Evolutionary conservation across 2,888 invertebrate genomes (phyloP).

Genomic region (Diloba caeruleocephala): DNA sequence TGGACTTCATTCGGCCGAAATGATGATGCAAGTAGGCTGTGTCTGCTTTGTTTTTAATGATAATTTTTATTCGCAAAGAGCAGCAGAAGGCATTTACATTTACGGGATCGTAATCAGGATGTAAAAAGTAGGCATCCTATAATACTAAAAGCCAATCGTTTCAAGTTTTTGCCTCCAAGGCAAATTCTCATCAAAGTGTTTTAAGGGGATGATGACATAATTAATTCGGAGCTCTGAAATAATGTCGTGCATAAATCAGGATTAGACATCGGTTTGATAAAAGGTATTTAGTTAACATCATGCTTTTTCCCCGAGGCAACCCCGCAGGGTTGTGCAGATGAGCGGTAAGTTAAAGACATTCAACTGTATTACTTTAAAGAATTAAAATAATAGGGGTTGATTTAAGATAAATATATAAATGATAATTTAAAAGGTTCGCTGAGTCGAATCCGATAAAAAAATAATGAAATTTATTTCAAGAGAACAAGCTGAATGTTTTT

Average conservation of each 20-base stretch:
- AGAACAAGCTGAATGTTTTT: too few relatives aligned
- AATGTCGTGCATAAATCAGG: constrained; percentile 41
- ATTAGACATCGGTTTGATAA: constrained; percentile 27
- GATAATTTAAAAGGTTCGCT: too few relatives aligned
- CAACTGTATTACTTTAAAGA: constrained; percentile 12
- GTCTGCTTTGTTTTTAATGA: too few relatives aligned
- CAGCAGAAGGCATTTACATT: too few relatives aligned
- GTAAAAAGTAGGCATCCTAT: background rate
- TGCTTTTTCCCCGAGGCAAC: constrained; percentile 9
- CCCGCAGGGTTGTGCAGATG: background rate
- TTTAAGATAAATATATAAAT: too few relatives aligned
- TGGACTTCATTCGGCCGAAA: too few relatives aligned
- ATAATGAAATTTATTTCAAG: too few relatives aligned
- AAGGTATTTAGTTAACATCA: constrained; percentile 10
- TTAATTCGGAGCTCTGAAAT: constrained; percentile 52
- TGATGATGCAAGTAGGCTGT: too few relatives aligned
- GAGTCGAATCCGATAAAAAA: too few relatives aligned
- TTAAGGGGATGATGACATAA: constrained; percentile 44
- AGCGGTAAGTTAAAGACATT: background rate
- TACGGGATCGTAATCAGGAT: too few relatives aligned
- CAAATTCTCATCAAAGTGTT: constrained; percentile 51
- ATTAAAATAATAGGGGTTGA: constrained; percentile 1
- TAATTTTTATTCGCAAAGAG: too few relatives aligned
- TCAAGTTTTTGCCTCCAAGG: constrained; percentile 42
- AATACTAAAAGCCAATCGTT: constrained; percentile 16